Evolutionary conservation across 2,113 vertebrate species (phyloP), one percentile per base, ranked within the genome.

Genomic region (Rhinichthys klamathensis): DNA sequence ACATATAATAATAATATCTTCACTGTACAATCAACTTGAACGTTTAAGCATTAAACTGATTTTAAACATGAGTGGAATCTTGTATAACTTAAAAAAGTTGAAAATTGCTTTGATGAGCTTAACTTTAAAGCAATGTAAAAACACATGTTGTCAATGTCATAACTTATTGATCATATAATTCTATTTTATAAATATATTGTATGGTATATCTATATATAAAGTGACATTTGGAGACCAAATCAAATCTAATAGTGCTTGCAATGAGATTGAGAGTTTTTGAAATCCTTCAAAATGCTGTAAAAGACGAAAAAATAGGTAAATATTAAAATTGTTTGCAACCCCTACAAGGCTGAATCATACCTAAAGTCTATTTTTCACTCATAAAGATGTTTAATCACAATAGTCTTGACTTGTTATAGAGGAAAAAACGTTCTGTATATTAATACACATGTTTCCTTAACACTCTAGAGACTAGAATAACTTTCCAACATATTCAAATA

Each of bases 401-500:
- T 41, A 6, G 15, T 46, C 38, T 30, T 30, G 44, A 30, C 25
- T 79, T 15, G 58, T 80, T 63, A 27, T 13, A 25, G 13, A 25
- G n/a, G 78, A 11, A 46, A 65, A n/a, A 6, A 6, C 7, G 35
- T 30, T 61, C 11, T 63, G 35, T 63, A 21, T 63, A 63, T 80
- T 44, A 80, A 27, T 41, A 63, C 44, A 65, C 30, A 27, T 46
- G 4, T 80, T 80, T 80, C 58, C 78, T 63, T 15, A 80, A 56
- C 76, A 27, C 54, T 65, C 21, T 85, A 35, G 11, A 69, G 21
- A 9, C 10, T 46, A 74, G 49, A 73, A 72, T 60, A 63, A 72
- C 49, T 77, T 60, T 61, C 82, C 65, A 44, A 70, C 67, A 58
- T 84, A 74, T 65, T 84, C 44, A 78, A 58, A 83, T 63, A 46